Conservation (phyloP, 2,888 invertebrate genomes). For the Pseudanteris insignis region DNA sequence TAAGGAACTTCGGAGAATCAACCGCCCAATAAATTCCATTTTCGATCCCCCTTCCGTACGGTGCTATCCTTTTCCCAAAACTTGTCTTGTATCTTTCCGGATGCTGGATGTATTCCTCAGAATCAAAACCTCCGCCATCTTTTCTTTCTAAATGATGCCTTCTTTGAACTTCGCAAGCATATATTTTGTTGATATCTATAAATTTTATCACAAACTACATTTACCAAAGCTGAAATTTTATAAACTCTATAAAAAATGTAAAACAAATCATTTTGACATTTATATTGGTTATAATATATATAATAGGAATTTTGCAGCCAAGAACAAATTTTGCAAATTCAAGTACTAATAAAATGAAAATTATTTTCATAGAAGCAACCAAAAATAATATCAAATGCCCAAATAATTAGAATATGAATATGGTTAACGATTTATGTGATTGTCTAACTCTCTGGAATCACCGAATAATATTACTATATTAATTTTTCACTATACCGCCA, state of each 20-base stretch:
- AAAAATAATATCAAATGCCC: too few relatives aligned
- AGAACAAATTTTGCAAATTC: too few relatives aligned
- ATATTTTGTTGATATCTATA: conserved; percentile 93
- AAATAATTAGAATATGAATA: too few relatives aligned
- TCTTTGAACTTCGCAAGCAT: conserved; percentile 94
- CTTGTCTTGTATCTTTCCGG: conserved; percentile 95
- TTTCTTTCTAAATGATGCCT: conserved; percentile 93
- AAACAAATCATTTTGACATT: too few relatives aligned
- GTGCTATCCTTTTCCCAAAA: conserved; percentile 96
- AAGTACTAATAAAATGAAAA: too few relatives aligned
- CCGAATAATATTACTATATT: not conserved
- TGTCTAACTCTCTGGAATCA: too few relatives aligned
- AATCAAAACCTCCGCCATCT: conserved; percentile 91
- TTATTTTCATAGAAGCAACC: too few relatives aligned
- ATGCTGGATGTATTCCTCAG: conserved; percentile 88
- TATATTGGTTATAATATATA: too few relatives aligned
- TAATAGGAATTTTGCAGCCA: too few relatives aligned
- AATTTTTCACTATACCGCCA: conserved; percentile 75
- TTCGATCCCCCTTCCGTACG: conserved; percentile 95
- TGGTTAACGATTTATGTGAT: too few relatives aligned
- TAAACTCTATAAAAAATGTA: too few relatives aligned
- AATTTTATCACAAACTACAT: not conserved
- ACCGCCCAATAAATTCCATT: conserved; percentile 99
- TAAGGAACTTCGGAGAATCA: conserved; percentile 92
- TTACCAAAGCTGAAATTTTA: too few relatives aligned